Conservation (phyloP, 2,888 invertebrate genomes). For the Drosophila emarginata region DNA sequence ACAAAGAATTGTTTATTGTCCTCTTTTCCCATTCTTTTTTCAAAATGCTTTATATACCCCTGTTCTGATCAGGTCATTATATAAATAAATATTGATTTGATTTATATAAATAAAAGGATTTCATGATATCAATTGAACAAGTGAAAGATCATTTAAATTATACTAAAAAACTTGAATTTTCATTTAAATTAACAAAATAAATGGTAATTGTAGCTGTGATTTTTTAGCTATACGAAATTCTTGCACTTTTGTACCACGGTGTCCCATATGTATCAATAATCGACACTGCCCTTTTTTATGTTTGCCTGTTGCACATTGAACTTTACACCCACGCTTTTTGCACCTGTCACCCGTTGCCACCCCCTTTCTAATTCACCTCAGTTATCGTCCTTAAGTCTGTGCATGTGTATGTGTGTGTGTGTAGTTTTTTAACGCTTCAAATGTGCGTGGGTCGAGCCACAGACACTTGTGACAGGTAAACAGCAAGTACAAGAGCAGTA, state of each 20-base stretch:
- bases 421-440: constrained; percentile 16
- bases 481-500: constrained; percentile 41
- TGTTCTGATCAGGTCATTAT: not conserved
- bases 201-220: too few species aligned
- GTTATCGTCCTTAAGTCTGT: not conserved
- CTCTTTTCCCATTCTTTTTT: not conserved
- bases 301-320: constrained; percentile 64
- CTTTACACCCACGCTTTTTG: constrained; percentile 46
- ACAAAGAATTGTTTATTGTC: not conserved
- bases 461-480: constrained; percentile 71
- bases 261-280: not conserved
- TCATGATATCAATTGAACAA: not conserved
- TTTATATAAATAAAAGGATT: not conserved
- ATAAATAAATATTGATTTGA: not conserved
- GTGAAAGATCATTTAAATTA: not conserved
- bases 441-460: constrained; percentile 60
- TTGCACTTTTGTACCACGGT: not conserved
- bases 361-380: not conserved
- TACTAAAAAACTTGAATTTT: not conserved
- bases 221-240: not conserved
- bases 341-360: constrained; percentile 23
- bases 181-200: not conserved
- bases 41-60: not conserved
- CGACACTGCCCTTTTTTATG: constrained; percentile 37
- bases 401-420: not conserved